Conservation (phyloP, 2,888 invertebrate species). For the Cephalotes varians region DNA sequence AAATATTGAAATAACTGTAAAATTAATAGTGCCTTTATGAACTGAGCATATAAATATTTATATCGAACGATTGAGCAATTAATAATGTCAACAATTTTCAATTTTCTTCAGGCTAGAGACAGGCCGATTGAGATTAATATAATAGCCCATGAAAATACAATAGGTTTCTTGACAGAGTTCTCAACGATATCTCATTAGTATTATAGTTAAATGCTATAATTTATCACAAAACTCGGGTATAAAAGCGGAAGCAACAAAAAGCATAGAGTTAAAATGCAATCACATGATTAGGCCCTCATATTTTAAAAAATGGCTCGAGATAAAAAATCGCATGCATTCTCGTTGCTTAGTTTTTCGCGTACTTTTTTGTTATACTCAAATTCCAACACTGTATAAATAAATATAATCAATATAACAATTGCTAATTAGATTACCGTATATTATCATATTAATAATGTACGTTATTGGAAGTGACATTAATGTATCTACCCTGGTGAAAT, state of each 20-base stretch:
- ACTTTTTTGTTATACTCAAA: conserved; percentile 16
- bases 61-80: not conserved
- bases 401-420: conserved; percentile 8
- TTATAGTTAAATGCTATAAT: conserved; percentile 7
- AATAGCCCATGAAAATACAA: not conserved
- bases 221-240: conserved; percentile 17
- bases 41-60: not conserved
- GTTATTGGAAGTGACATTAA: not conserved
- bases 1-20: conserved; percentile 7
- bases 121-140: not conserved
- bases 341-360: not conserved
- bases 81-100: not conserved
- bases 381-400: conserved; percentile 20
- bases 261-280: not conserved
- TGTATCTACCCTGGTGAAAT: conserved; percentile 5
- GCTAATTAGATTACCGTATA: not conserved
- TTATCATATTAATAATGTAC: conserved; percentile 7
- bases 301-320: not conserved
- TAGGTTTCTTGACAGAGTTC: not conserved
- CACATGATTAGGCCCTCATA: not conserved
- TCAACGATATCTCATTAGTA: not conserved
- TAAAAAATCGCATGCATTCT: not conserved
- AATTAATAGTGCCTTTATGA: conserved; percentile 5
- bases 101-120: not conserved
- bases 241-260: not conserved